Percentiles rank a stretch among this genome's conserved stretches.
Evolutionary conservation across 1,140 invertebrate genomes (phyloP).

Genomic region (Drosophila sp.): DNA sequence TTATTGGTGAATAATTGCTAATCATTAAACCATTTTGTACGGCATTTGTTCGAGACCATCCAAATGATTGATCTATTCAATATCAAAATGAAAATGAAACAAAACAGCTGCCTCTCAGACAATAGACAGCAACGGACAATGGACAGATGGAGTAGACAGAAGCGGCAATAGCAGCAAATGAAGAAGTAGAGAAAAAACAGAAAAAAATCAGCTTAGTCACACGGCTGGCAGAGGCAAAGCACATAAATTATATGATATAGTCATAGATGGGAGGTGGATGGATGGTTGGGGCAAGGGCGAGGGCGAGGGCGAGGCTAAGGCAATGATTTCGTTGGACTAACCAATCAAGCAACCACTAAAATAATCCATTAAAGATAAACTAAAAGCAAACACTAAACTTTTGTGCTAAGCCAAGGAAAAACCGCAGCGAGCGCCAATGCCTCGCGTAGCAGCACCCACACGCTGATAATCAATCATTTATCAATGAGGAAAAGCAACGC

Average conservation of each 20-base stretch:
- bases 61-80: conserved; percentile 73
- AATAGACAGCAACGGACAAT: conserved; percentile 11
- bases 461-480: conserved; percentile 79
- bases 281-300: conserved; percentile 18
- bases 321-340: conserved; percentile 56
- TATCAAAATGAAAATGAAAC: conserved; percentile 73
- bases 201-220: conserved; percentile 59
- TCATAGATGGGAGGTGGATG: conserved; percentile 23
- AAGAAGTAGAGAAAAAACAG: conserved; percentile 33
- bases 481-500: conserved; percentile 62
- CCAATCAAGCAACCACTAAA: conserved; percentile 69
- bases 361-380: conserved; percentile 81
- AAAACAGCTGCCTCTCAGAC: conserved; percentile 64
- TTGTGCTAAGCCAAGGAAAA: conserved; percentile 67
- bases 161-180: conserved; percentile 16
- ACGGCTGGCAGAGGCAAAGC: conserved; percentile 17
- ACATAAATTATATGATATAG: conserved; percentile 69
- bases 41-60: conserved; percentile 48
- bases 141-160: conserved; percentile 3
- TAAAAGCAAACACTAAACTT: conserved; percentile 80
- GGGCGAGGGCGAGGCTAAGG: conserved; percentile 47
- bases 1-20: conserved; percentile 80
- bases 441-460: conserved; percentile 45
- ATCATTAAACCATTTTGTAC: conserved; percentile 75
- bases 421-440: conserved; percentile 49